phyloP scores from a whole-genome alignment of 2,113 vertebrate species.

The Strix uralensis region DNA sequence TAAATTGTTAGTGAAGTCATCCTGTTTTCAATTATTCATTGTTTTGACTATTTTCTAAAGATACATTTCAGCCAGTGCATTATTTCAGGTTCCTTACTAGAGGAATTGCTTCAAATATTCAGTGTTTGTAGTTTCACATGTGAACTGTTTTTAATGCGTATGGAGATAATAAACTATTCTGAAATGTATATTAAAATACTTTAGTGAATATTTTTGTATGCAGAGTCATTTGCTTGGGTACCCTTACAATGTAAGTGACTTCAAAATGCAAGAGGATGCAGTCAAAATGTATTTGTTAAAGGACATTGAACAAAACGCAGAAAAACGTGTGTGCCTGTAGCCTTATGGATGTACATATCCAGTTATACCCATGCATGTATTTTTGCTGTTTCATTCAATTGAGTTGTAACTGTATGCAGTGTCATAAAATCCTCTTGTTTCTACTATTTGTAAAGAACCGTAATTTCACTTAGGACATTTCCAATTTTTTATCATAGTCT shows the following conservation, averaged over 20 bases:
- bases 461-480: not conserved
- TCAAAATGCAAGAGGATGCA: not conserved
- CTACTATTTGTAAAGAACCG: not conserved
- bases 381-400: not conserved
- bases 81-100: not conserved
- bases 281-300: not conserved
- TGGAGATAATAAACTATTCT: not conserved
- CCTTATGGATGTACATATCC: rapidly evolving
- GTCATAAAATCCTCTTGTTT: not conserved
- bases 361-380: not conserved
- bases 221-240: not conserved
- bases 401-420: not conserved
- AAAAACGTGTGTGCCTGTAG: rapidly evolving
- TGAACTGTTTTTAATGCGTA: not conserved
- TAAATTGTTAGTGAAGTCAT: not conserved
- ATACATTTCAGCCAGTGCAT: not conserved
- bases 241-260: not conserved
- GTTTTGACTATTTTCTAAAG: conserved; percentile 2
- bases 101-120: not conserved
- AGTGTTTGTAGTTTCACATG: not conserved
- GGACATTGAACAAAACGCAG: not conserved
- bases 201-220: not conserved
- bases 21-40: conserved; percentile 2
- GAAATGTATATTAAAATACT: not conserved
- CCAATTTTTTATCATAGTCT: not conserved